Percentiles rank a stretch among this genome's conserved stretches.
Evolutionary conservation across 2,113 vertebrate species (phyloP).

Genomic region (Fulica atra): DNA sequence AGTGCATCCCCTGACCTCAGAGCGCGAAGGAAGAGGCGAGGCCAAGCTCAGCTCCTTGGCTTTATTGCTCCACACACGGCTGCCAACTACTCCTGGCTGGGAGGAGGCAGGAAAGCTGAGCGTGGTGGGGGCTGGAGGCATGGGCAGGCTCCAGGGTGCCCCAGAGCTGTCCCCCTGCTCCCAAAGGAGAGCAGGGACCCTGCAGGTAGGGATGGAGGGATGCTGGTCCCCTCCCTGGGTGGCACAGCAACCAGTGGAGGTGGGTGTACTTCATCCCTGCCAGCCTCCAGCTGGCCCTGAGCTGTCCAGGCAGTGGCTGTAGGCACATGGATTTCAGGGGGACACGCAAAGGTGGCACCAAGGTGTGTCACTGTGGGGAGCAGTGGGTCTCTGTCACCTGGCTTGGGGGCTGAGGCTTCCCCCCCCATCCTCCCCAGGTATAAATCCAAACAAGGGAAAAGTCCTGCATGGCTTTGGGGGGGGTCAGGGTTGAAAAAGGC

Average conservation of each 20-base stretch:
- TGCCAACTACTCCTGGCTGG: rapidly evolving
- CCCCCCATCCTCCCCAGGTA: background rate
- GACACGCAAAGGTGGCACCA: background rate
- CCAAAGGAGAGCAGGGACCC: background rate
- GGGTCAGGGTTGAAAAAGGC: background rate
- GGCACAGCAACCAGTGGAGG: background rate
- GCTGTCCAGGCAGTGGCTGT: background rate
- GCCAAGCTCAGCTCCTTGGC: background rate
- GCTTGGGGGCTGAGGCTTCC: background rate
- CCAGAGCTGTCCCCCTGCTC: background rate
- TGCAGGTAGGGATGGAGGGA: background rate
- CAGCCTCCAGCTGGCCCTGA: background rate
- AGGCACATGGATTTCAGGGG: background rate
- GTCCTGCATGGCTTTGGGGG: rapidly evolving
- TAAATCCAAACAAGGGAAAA: background rate
- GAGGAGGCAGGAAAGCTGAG: background rate
- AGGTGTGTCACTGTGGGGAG: background rate
- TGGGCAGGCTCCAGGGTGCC: background rate
- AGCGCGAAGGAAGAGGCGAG: background rate
- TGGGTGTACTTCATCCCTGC: background rate
- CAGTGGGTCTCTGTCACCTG: background rate
- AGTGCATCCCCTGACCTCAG: rapidly evolving
- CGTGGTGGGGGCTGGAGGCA: background rate
- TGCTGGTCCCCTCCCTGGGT: too few species aligned
- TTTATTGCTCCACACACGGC: conserved; percentile 41